Conservation (phyloP, 2,113 vertebrate genomes). For the Ellobius talpinus region DNA sequence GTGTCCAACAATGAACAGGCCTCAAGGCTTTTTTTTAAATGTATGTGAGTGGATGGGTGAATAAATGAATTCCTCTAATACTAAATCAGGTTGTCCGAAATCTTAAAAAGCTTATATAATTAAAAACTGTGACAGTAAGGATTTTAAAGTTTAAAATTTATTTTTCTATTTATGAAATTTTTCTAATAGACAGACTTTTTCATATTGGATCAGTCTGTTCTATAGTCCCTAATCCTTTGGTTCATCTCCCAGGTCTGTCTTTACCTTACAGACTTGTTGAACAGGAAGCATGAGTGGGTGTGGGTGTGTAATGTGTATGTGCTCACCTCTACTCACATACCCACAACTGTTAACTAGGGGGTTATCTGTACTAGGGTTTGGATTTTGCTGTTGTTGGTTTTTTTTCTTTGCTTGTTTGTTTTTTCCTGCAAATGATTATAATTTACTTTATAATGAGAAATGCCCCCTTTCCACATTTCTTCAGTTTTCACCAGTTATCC, state of each 20-base stretch:
- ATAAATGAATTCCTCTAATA: neutral
- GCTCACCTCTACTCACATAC: too few species aligned
- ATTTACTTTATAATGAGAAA: conserved; percentile 24
- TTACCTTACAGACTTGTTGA: neutral
- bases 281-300: neutral
- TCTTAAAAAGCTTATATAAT: neutral
- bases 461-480: neutral
- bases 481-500: neutral
- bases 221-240: neutral
- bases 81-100: neutral
- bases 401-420: neutral
- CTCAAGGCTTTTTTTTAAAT: neutral
- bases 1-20: neutral
- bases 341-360: neutral
- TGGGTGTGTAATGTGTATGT: neutral
- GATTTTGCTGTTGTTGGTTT: neutral
- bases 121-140: neutral
- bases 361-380: neutral
- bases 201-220: neutral
- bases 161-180: neutral
- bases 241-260: neutral
- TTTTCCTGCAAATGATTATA: neutral
- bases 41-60: neutral
- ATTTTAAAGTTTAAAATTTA: conserved; percentile 37
- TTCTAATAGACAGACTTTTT: neutral